Conservation (phyloP, 2,888 invertebrate species). For the Aelia acuminata region DNA sequence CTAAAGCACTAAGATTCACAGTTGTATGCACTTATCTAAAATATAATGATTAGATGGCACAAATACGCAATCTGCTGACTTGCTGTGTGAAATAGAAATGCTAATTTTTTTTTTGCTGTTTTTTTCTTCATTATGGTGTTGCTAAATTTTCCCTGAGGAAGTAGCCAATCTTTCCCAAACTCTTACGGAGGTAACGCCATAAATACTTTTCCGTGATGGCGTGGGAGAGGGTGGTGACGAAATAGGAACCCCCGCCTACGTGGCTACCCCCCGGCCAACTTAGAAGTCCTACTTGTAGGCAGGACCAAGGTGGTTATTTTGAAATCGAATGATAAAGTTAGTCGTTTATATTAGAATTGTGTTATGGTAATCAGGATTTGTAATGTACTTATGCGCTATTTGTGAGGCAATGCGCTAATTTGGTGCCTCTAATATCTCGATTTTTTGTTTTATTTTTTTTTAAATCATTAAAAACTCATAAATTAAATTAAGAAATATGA, state of each 20-base stretch:
- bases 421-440: no score
- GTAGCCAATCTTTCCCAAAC: slow-evolving; percentile 9
- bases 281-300: accelerated
- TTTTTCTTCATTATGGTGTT: background rate
- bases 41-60: background rate
- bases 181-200: background rate
- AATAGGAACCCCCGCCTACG: slow-evolving; percentile 41
- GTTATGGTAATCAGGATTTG: no score
- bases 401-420: no score
- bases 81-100: background rate
- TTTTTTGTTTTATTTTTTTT: no score
- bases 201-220: slow-evolving; percentile 14
- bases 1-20: background rate
- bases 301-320: background rate
- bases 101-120: background rate
- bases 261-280: background rate
- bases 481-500: no score
- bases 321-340: background rate
- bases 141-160: background rate
- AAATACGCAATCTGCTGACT: background rate
- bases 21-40: background rate
- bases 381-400: no score
- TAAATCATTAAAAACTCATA: no score
- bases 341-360: no score
- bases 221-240: slow-evolving; percentile 9